Evolutionary conservation across 2,888 invertebrate species (phyloP).

Genomic region (Platerodrilus igneus): DNA sequence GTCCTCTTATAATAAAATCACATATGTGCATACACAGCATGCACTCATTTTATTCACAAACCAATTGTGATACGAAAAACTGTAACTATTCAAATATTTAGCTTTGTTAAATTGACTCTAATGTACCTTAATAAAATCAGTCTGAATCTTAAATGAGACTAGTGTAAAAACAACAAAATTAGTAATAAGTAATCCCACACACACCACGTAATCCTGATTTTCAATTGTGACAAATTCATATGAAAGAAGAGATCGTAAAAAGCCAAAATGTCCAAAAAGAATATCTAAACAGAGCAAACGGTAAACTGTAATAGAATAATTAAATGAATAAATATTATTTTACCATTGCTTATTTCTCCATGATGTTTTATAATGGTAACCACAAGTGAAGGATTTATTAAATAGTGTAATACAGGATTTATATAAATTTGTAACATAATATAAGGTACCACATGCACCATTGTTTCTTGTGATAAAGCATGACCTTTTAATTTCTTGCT

Average conservation of each 20-base stretch:
- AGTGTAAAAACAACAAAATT: no score
- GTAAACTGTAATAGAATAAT: slow-evolving; percentile 4
- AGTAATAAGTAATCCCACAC: no score
- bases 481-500: slow-evolving; percentile 60
- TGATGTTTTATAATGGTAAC: slow-evolving; percentile 45
- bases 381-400: slow-evolving; percentile 61
- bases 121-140: no score
- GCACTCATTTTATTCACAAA: no score
- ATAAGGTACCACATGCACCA: slow-evolving; percentile 64
- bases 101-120: no score
- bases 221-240: slow-evolving; percentile 60
- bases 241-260: slow-evolving; percentile 53
- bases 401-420: slow-evolving; percentile 68
- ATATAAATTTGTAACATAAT: slow-evolving; percentile 71
- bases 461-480: slow-evolving; percentile 58
- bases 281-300: slow-evolving; percentile 48
- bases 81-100: no score
- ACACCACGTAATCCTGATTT: slow-evolving; percentile 51
- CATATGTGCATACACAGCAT: no score
- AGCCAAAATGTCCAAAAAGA: slow-evolving; percentile 49
- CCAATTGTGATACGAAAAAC: no score
- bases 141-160: no score
- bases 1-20: no score
- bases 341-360: slow-evolving; percentile 36
- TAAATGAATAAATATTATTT: slow-evolving; percentile 31